Conservation (phyloP, 92 coral and sea anemone genomes). For the Phenganax marumi region DNA sequence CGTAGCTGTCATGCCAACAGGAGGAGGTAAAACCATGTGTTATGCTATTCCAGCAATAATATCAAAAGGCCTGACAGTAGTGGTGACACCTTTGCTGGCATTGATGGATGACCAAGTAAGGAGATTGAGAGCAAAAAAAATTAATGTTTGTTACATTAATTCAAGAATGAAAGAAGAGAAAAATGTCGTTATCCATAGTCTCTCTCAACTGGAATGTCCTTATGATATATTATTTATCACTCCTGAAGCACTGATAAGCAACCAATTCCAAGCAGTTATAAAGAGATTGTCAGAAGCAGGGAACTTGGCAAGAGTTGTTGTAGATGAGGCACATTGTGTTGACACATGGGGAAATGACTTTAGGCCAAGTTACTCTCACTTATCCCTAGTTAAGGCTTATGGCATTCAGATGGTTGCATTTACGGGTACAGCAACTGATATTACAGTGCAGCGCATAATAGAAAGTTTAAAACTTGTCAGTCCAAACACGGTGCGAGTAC, state of each 20-base stretch:
- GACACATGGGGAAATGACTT: constrained; percentile 17
- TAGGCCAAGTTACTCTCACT: neutral
- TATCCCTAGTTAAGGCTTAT: neutral
- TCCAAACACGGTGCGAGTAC: constrained; percentile 25
- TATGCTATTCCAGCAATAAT: constrained; percentile 21
- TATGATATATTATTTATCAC: constrained; percentile 22
- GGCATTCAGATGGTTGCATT: constrained; percentile 36
- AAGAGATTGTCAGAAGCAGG: neutral
- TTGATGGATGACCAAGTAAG: constrained; percentile 20
- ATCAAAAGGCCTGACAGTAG: constrained; percentile 20
- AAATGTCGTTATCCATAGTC: constrained; percentile 10
- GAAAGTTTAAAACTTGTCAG: constrained; percentile 25
- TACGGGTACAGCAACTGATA: constrained; percentile 49
- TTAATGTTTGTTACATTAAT: constrained; percentile 5
- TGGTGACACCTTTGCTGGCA: constrained; percentile 28
- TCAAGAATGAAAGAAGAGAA: constrained; percentile 15
- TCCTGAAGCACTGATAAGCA: constrained; percentile 20
- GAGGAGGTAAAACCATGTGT: constrained; percentile 17
- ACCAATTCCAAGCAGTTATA: neutral
- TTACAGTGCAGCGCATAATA: constrained; percentile 25
- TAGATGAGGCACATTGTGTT: constrained; percentile 21
- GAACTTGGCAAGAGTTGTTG: constrained; percentile 11
- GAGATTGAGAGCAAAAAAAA: constrained; percentile 1
- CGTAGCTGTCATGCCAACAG: constrained; percentile 4
- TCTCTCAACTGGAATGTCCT: neutral